phyloP scores from a whole-genome alignment of 2,797 vertebrate genomes.

The Malacoctenus gilli region DNA sequence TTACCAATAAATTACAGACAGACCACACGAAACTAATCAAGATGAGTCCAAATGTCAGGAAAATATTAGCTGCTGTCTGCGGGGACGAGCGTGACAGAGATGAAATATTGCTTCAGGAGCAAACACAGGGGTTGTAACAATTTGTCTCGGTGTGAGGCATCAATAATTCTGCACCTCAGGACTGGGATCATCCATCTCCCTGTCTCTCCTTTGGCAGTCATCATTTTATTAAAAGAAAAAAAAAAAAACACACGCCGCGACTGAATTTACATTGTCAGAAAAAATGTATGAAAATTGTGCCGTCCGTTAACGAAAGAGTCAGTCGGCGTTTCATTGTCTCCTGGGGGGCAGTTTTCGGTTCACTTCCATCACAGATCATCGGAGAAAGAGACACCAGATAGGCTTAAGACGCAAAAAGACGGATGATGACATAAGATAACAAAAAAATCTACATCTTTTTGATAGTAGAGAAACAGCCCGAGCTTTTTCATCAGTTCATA shows the following conservation, averaged over 20 bases:
- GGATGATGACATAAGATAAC: too few species aligned
- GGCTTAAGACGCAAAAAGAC: too few species aligned
- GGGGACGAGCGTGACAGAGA: slow-evolving; percentile 3
- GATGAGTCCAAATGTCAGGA: slow-evolving; percentile 3
- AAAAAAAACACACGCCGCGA: too few species aligned
- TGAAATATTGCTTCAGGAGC: slow-evolving; percentile 37
- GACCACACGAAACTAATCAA: background rate
- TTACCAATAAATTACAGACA: background rate
- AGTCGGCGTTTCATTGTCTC: background rate
- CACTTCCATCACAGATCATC: too few species aligned
- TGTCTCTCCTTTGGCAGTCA: slow-evolving; percentile 29
- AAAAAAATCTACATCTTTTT: too few species aligned
- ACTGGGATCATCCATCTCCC: slow-evolving; percentile 40
- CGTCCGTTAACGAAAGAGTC: background rate
- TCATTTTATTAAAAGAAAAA: slow-evolving; percentile 32
- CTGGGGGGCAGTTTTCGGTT: background rate
- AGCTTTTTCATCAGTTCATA: too few species aligned
- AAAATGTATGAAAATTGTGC: slow-evolving; percentile 15
- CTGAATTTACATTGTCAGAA: slow-evolving; percentile 15
- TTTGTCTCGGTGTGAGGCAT: slow-evolving; percentile 41
- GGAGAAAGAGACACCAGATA: too few species aligned
- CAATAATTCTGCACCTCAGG: slow-evolving; percentile 51
- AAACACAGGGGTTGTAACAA: slow-evolving; percentile 69
- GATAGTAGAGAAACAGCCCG: too few species aligned
- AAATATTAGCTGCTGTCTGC: background rate